These are phyloP conservation scores for Orientallactaga sibirica DNA, from an alignment of 2,797 vertebrate genomes.

Conservation along the genomic window DNA sequence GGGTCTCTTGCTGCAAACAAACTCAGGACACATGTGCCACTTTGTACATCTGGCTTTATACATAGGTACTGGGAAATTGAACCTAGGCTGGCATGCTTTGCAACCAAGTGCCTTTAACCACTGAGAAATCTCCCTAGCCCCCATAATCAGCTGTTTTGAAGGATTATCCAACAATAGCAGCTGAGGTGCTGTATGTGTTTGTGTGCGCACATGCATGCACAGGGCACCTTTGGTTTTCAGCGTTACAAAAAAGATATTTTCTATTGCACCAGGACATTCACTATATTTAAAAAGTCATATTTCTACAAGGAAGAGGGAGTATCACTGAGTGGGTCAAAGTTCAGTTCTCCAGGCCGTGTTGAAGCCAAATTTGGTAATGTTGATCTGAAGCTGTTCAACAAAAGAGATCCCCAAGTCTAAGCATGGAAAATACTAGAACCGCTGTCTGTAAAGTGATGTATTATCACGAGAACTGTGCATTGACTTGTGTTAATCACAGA, in stretches of 20 bases:
- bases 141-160: neutral
- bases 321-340: neutral
- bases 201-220: neutral
- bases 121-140: neutral
- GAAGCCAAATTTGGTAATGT: constrained; percentile 60
- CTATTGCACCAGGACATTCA: neutral
- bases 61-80: neutral
- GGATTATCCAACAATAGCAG: no score
- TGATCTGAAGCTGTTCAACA: constrained; percentile 32
- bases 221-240: neutral
- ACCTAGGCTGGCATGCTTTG: neutral
- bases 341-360: neutral
- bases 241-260: constrained; percentile 5
- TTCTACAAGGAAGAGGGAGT: neutral
- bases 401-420: neutral
- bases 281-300: neutral
- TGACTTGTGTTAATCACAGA: constrained; percentile 32
- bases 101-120: neutral
- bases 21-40: no score
- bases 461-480: constrained; percentile 32
- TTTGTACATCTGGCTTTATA: neutral
- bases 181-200: neutral
- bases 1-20: no score
- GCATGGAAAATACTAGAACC: constrained; percentile 76
- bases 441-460: neutral